Base-by-base conservation (phyloP, 2,113 vertebrate genomes). In the Erinaceus europaeus region DNA sequence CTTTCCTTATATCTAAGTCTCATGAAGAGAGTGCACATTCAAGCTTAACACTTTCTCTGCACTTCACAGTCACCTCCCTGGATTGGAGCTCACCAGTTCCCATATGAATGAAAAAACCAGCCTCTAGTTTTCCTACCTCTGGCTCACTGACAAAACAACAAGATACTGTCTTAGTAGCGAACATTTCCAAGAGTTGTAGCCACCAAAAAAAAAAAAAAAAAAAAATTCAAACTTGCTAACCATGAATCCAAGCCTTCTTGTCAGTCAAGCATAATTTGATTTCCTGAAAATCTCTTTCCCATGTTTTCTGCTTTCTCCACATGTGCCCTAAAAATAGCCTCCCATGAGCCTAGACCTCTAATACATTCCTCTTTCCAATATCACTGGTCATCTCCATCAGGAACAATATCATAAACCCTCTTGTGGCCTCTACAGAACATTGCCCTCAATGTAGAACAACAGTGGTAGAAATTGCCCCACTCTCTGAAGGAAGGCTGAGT, bases 1-100 rank as follows among this genome's bases (percentile, higher is more conserved):
- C 55, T 57, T 61, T 50, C 52, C 46, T 13, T 32, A 73, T 8
- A n/a, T 2, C 34, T 62, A 25, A 52, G 29, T n/a, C 38, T 40
- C 38, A 62, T 10, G n/a, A 29, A 29, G 2, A 0, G 18, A 13
- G 15, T 4, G 40, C 18, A 10, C n/a, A 68, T 0, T 46, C 11
- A 76, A 18, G 46, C 21, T 18, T 14, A 42, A 48, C 9, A 46
- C 62, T 32, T 83, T 13, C 75, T 52, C 14, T 20, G 20, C n/a
- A 34, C 11, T 42, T 59, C 86, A 59, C 53, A 9, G 29, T 8
- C n/a, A 32, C 29, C 10, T 87, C 15, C 34, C 34, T 68, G 23
- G 34, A 44, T 40, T 13, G 61, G 13, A 18, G 7, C 2, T 55
- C 21, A 32, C 46, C 62, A 62, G 64, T 50, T 69, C 32, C n/a